These are phyloP conservation scores for Steromphala cineraria DNA, from an alignment of 2,888 invertebrate genomes.

Conservation along the genomic window DNA sequence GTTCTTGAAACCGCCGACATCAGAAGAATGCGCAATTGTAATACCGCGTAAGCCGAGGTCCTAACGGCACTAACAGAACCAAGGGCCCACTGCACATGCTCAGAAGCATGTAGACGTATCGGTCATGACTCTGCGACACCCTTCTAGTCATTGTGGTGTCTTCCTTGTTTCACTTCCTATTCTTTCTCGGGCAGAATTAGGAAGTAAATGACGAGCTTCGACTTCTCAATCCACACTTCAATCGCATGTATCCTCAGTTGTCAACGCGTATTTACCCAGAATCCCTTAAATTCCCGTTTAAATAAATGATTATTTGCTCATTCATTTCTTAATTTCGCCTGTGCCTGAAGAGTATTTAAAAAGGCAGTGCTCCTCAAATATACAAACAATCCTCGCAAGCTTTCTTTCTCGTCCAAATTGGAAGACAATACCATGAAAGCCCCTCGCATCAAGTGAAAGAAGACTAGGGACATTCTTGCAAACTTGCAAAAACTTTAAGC, in stretches of 20 bases:
- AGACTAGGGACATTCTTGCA: slow-evolving; percentile 1
- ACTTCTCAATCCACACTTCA: neutral
- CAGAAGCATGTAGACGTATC: neutral
- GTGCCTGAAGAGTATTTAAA: slow-evolving; percentile 1
- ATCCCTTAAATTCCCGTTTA: neutral
- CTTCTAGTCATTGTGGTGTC: neutral
- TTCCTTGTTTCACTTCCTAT: neutral
- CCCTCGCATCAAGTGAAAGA: neutral
- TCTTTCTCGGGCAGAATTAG: neutral
- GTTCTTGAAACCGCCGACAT: slow-evolving; percentile 7
- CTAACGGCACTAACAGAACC: neutral
- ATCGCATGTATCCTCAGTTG: neutral
- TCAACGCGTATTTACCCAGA: neutral
- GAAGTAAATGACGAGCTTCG: neutral
- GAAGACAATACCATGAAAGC: neutral
- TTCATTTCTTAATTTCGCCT: slow-evolving; percentile 5
- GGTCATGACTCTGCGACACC: neutral
- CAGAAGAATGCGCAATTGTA: slow-evolving; percentile 23
- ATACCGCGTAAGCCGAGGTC: slow-evolving; percentile 10
- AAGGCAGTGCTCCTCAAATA: slow-evolving; percentile 3
- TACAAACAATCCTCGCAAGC: neutral
- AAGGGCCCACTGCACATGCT: neutral
- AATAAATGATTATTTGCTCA: slow-evolving; percentile 6
- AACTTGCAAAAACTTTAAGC: neutral
- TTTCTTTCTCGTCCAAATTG: neutral